Base-by-base conservation (phyloP, 92 coral and sea anemone species). In the Siderastrea radians region DNA sequence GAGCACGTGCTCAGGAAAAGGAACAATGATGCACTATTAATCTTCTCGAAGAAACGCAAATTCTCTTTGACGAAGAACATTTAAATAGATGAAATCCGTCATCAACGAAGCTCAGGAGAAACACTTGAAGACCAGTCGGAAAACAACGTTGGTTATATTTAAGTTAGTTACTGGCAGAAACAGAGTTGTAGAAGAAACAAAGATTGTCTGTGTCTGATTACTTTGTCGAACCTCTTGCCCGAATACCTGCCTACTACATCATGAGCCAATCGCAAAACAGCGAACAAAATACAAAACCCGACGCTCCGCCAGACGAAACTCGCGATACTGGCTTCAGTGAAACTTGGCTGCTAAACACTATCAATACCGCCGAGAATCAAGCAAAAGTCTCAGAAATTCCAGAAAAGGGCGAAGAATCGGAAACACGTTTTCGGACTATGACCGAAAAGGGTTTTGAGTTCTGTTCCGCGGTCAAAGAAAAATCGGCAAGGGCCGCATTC, bases 381-480 rank as follows among this genome's bases (percentile, higher is more conserved):
- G 60, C 68, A 49, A 12, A 44, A 57, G 16, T 6, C 13, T 11
- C 14, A 83, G 70, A 72, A 83, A 68, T 46, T 44, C 17, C 43
- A 3, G 67, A 81, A 70, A 55, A 71, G 15, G 50, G 53, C 49
- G 71, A 59, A 80, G 45, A 3, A 51, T 17, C 91, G 50, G 91
- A 79, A 88, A 75, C 85, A 69, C 94, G 89, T 49, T 46, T 60
- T 73, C 86, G 94, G 84, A 75, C 84, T 3, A 75, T 91, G 92
- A 92, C 90, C 6, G 92, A 88, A 84, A 91, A 82, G 79, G 87
- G 92, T 52, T 74, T 92, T 12, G 89, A 83, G 77, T 92, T 66
- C 88, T 60, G 74, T 68, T 66, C 65, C 7, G 75, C 78, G 49
- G 59, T 60, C 65, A 84, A 68, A 74, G 89, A 80, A 73, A 92